Evolutionary conservation across 2,888 invertebrate species (phyloP), one percentile per base, ranked within the genome.

Genomic region (Eristalinus aeneus): DNA sequence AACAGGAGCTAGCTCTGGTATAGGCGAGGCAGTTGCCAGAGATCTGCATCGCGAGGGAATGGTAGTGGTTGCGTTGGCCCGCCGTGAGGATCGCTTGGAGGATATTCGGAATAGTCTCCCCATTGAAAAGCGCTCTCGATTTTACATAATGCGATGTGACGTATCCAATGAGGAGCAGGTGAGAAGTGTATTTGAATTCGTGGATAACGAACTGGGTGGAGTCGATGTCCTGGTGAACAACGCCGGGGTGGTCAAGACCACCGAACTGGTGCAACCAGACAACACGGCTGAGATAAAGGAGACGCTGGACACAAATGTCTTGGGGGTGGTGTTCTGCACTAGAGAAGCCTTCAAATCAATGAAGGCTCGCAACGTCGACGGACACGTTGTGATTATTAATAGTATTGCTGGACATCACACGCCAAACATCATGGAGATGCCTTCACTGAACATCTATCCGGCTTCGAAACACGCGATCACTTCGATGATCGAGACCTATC

Each of bases 181-280:
- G 36, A 88, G 93, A 56, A 90, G 90, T 0, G 92, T 93, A 20
- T 95, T 95, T 89, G 89, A 90, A 36, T 93, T 91, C 91, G 92
- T 94, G 61, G 93, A 94, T 5, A 88, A 91, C 23, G 90, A 93
- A 0, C 88, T 94, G 0, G 95, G 94, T 0, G 94, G 94, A 0
- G 92, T 94, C 10, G 94, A 94, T 90, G 93, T 95, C 0, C 91
- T 95, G 64, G 89, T 95, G 0, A 95, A 95, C 89, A 94, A 94
- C 89, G 95, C 95, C 0, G 91, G 92, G 2, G 88, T 91, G 0
- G 2, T 78, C 0, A 88, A 88, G 0, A 0, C 58, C 0, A 78
- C 81, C 0, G 31, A 64, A 2, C 67, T 91, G 0, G 56, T 82
- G 1, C 68, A 27, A 2, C 58, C 65, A 10, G 88, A 89, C 31